Base-by-base conservation (phyloP, 2,113 vertebrate species). In the Corvus cornix region DNA sequence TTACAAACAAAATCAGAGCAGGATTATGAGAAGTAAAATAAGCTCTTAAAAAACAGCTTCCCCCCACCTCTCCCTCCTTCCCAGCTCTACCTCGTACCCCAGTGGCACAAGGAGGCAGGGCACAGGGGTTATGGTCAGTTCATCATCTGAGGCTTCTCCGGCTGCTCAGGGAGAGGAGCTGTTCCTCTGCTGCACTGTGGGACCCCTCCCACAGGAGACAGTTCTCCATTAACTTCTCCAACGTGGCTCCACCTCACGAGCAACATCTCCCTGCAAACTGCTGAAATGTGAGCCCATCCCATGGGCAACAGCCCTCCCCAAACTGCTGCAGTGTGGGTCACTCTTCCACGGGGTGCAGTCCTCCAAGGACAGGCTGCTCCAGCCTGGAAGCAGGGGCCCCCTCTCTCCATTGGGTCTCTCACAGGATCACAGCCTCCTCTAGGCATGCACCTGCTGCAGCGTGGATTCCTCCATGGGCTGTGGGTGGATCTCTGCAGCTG, bases 181-280 rank as follows among this genome's bases (percentile, higher is more conserved):
- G 3, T 35, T 43, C 43, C 52, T 16, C 21, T 35, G 35, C 35
- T 85, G 43, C 20, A 49, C 20, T 7, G 2, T 35, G 31, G 43
- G 20, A 16, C 21, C 30, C 20, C 31, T 49, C 31, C 52, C 30
- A 75, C 0, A 0, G 20, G 23, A 41, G 16, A 30, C 43, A 41
- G 43, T 3, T 30, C 52, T 58, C 30, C 5, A 3, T 35, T 10
- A 75, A 35, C 16, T 56, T 48, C n/a, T 41, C 23, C 3, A 2
- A 5, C 1, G 13, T 49, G 24, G 9, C 26, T 58, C 43, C 43
- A 66, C 43, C 43, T 26, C 60, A n/a, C 0, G 4, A 49, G 51
- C 19, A 56, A 20, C 35, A 56, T 24, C 51, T 30, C 51, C n/a
- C 23, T n/a, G 41, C 0, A 0, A 66, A 30, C 16, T 56, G n/a